A percentile compares a stretch with the other conserved stretches of the same genome.
phyloP scores from a whole-genome alignment of 2,888 invertebrate genomes.

The Brassicogethes aeneus region DNA sequence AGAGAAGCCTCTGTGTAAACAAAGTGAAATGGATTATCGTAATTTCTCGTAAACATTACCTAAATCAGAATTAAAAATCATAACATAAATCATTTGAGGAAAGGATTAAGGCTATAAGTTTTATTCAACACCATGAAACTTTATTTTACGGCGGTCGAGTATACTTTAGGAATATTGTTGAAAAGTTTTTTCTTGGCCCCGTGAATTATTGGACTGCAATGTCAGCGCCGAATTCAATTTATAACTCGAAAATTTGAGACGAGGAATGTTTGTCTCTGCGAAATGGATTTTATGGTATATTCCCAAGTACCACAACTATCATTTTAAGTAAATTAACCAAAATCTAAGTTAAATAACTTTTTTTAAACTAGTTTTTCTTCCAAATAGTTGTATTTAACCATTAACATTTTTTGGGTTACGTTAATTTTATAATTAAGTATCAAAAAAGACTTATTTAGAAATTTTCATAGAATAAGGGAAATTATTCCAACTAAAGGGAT shows the following conservation, averaged over 20 bases:
- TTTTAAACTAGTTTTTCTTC: too few relatives aligned
- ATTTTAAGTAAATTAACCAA: too few relatives aligned
- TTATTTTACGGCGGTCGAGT: neutral
- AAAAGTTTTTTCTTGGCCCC: neutral
- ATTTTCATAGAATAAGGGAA: too few relatives aligned
- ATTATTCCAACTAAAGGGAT: too few relatives aligned
- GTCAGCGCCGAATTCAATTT: neutral
- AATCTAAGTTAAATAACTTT: too few relatives aligned
- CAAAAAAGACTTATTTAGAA: too few relatives aligned
- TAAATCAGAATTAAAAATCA: conserved; percentile 22
- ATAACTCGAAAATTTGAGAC: neutral
- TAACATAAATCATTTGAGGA: conserved; percentile 14
- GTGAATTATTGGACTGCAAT: neutral
- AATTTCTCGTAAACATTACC: conserved; percentile 21
- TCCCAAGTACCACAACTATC: too few relatives aligned
- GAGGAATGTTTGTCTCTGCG: neutral
- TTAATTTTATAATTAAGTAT: too few relatives aligned
- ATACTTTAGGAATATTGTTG: neutral
- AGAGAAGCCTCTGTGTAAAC: conserved; percentile 18
- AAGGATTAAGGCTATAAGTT: conserved; percentile 16
- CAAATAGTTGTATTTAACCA: too few relatives aligned
- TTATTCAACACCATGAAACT: conserved; percentile 3
- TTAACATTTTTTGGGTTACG: too few relatives aligned
- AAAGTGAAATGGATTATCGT: conserved; percentile 22
- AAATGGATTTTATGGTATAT: too few relatives aligned